Conservation (phyloP, 1,140 invertebrate genomes). For the Anthonomus grandis region DNA sequence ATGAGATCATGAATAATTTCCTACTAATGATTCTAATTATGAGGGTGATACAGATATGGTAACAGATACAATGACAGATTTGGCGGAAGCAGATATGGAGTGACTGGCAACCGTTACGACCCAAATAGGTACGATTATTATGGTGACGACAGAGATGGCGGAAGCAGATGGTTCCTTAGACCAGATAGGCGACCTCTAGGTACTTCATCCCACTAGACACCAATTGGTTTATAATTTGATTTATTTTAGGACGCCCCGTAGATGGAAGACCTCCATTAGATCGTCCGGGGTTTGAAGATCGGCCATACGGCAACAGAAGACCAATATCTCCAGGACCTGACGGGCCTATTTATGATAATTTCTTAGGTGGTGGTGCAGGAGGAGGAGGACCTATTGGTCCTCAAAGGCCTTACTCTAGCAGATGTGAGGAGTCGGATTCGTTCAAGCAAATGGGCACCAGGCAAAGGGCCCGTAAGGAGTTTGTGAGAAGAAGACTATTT, state of each 20-base stretch:
- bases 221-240: background rate
- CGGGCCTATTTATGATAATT: slow-evolving; percentile 43
- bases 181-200: slow-evolving; percentile 39
- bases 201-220: background rate
- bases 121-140: slow-evolving; percentile 34
- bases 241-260: slow-evolving; percentile 24
- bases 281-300: slow-evolving; percentile 37
- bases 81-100: slow-evolving; percentile 23
- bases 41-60: slow-evolving; percentile 6
- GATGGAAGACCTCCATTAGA: slow-evolving; percentile 38
- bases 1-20: no score
- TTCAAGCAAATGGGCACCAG: slow-evolving; percentile 75
- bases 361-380: slow-evolving; percentile 15
- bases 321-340: slow-evolving; percentile 46
- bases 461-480: slow-evolving; percentile 73
- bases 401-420: slow-evolving; percentile 18
- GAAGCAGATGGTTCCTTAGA: slow-evolving; percentile 39
- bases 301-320: slow-evolving; percentile 29
- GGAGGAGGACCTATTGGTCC: slow-evolving; percentile 15
- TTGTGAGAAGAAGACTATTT: slow-evolving; percentile 69
- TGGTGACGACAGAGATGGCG: slow-evolving; percentile 41
- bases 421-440: slow-evolving; percentile 69
- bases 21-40: no score
- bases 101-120: slow-evolving; percentile 27
- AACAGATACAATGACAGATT: slow-evolving; percentile 16